Evolutionary conservation across 2,888 invertebrate species (phyloP).

Genomic region (Harpalus rubripes): DNA sequence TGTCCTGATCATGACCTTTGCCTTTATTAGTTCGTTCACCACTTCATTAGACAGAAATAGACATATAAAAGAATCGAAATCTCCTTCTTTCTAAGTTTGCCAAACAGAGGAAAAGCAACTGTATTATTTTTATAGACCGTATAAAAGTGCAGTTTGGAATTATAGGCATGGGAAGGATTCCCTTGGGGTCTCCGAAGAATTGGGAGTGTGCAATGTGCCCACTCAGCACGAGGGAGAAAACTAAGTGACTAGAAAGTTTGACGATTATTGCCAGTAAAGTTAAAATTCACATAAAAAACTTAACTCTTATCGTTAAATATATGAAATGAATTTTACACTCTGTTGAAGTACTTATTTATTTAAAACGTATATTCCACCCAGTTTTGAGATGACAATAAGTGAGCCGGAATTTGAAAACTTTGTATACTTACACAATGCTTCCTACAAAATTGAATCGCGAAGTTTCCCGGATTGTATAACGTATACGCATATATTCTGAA

Average conservation of each 20-base stretch:
- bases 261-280: constrained; percentile 7
- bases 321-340: too few relatives aligned
- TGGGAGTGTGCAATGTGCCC: neutral
- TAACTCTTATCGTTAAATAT: too few relatives aligned
- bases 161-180: constrained; percentile 54
- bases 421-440: too few relatives aligned
- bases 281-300: constrained; percentile 9
- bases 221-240: neutral
- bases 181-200: constrained; percentile 29
- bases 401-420: too few relatives aligned
- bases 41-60: neutral
- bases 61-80: neutral
- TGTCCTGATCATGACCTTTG: too few relatives aligned
- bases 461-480: too few relatives aligned
- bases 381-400: too few relatives aligned
- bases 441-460: too few relatives aligned
- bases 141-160: constrained; percentile 63
- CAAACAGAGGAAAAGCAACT: constrained; percentile 21
- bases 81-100: neutral
- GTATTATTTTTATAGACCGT: constrained; percentile 62
- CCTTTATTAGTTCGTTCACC: too few relatives aligned
- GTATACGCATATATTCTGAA: too few relatives aligned
- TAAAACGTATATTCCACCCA: too few relatives aligned
- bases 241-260: neutral
- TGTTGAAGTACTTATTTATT: too few relatives aligned